These are phyloP conservation scores for Umimayanthus chanpuru DNA, from an alignment of 92 coral and sea anemone species.

Conservation along the genomic window DNA sequence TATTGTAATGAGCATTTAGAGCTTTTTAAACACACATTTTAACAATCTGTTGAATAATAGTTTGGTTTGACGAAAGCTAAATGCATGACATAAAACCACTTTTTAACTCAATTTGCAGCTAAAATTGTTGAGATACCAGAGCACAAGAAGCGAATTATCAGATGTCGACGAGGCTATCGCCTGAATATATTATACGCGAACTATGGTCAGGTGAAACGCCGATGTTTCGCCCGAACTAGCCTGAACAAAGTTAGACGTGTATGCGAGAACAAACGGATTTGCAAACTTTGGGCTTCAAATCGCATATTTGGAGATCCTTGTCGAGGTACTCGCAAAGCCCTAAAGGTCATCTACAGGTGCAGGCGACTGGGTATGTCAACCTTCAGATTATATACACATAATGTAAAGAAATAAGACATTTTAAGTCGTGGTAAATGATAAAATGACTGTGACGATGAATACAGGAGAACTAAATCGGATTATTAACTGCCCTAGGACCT, in stretches of 20 bases:
- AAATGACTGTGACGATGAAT: no score
- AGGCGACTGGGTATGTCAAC: slow-evolving; percentile 16
- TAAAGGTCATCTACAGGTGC: slow-evolving; percentile 35
- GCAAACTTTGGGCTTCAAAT: slow-evolving; percentile 27
- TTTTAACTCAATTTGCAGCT: slow-evolving; percentile 5
- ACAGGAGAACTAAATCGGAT: no score
- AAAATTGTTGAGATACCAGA: slow-evolving; percentile 3
- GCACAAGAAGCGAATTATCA: neutral
- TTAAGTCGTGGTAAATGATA: no score
- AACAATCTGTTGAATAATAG: no score
- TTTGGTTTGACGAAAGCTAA: neutral
- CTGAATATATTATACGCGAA: slow-evolving; percentile 15
- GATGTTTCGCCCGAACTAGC: neutral
- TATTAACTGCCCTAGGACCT: no score
- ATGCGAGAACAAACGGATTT: slow-evolving; percentile 23
- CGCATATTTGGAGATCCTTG: slow-evolving; percentile 24
- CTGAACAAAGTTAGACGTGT: neutral
- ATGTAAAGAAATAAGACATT: neutral
- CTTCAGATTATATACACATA: neutral
- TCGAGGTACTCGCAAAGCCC: neutral
- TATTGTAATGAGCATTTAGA: no score
- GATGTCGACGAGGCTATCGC: slow-evolving; percentile 34
- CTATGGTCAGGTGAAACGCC: neutral
- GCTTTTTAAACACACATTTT: no score
- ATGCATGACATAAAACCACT: neutral